A percentile compares a stretch with the other conserved stretches of the same genome.
Conservation (phyloP, 2,797 vertebrate species). For the Malurus leucopterus region DNA sequence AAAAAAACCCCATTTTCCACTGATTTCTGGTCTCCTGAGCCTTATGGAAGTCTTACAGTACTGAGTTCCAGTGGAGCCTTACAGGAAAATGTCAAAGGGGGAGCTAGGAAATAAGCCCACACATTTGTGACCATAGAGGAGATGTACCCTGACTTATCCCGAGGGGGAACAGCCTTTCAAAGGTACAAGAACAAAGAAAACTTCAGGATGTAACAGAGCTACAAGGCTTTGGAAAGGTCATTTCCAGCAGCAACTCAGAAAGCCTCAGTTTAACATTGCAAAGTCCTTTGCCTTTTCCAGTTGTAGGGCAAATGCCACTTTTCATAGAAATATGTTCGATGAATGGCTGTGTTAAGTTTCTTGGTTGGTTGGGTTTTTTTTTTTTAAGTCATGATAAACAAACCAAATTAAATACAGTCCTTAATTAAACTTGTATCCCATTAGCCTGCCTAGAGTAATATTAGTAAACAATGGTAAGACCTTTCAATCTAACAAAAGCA, state of each 20-base stretch:
- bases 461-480: neutral
- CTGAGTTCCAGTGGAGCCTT: neutral
- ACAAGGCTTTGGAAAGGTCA: conserved; percentile 18
- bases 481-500: neutral
- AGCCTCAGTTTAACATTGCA: neutral
- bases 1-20: neutral
- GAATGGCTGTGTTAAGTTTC: neutral
- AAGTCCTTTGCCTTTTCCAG: conserved; percentile 17
- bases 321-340: neutral
- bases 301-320: neutral
- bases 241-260: neutral
- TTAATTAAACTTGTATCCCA: conserved; percentile 7
- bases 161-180: neutral
- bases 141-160: neutral
- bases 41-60: neutral
- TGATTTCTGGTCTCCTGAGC: neutral
- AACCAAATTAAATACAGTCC: neutral
- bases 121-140: neutral
- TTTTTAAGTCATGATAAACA: neutral
- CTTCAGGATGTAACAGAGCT: neutral
- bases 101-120: neutral
- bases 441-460: neutral
- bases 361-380: accelerated
- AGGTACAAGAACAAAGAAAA: neutral
- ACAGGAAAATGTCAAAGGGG: neutral